Percentiles rank a stretch among this genome's conserved stretches.
Conservation (phyloP, 2,113 vertebrate species). For the Hymenochirus boettgeri region DNA sequence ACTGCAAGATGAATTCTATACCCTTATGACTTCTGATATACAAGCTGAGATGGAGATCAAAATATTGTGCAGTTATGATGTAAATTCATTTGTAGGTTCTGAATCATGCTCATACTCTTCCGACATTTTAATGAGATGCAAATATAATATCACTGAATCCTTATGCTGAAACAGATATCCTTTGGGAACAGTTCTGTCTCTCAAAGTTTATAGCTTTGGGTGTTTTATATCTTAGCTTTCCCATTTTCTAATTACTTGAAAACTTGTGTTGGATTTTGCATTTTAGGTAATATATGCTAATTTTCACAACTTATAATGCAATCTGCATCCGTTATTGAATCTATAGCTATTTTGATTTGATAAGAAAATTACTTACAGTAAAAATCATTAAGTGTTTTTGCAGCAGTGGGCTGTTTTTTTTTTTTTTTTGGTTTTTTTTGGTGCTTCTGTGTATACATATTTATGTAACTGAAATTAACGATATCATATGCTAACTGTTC, state of each 20-base stretch:
- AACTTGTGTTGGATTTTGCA: constrained; percentile 10
- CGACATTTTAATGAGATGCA: constrained; percentile 27
- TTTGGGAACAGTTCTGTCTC: constrained; percentile 10
- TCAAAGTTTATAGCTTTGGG: constrained; percentile 9
- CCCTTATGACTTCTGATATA: constrained; percentile 8
- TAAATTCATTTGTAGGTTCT: constrained; percentile 9
- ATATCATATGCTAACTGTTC: constrained; percentile 1
- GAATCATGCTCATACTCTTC: not conserved
- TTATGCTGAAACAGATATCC: not conserved
- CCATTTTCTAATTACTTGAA: constrained; percentile 2
- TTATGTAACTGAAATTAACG: not conserved
- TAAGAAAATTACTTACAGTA: not conserved
- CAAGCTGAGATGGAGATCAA: constrained; percentile 1
- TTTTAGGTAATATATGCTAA: constrained; percentile 12
- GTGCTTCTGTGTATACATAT: not conserved
- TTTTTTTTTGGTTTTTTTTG: not conserved
- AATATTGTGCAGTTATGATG: constrained; percentile 16
- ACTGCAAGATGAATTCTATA: not conserved
- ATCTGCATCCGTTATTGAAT: not conserved
- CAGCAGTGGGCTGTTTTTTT: not conserved
- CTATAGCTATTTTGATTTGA: not conserved
- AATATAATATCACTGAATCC: constrained; percentile 13
- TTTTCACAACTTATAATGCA: not conserved
- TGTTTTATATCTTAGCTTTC: constrained; percentile 10
- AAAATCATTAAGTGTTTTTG: constrained; percentile 11